These are phyloP conservation scores for Philopotamus ludificatus DNA, from an alignment of 1,140 invertebrate species.

Conservation along the genomic window DNA sequence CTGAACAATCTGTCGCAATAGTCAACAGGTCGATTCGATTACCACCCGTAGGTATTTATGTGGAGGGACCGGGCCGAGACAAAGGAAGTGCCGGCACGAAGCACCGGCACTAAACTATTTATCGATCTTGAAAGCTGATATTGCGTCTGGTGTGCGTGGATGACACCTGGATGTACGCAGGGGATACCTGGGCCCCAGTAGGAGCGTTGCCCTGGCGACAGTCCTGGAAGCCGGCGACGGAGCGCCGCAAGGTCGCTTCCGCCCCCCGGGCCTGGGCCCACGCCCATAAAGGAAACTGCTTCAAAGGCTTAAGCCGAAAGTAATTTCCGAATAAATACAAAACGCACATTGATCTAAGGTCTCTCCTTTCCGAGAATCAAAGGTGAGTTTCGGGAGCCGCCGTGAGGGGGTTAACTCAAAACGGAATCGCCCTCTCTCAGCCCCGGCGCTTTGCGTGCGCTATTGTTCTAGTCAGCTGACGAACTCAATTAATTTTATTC, in stretches of 20 bases:
- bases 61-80: too few relatives aligned
- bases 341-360: constrained; percentile 35
- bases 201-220: constrained; percentile 39
- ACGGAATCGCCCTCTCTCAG: background rate
- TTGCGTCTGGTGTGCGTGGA: constrained; percentile 20
- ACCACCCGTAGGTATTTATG: too few relatives aligned
- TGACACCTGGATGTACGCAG: constrained; percentile 27
- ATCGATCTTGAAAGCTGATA: constrained; percentile 14
- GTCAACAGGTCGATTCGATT: too few relatives aligned
- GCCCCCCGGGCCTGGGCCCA: constrained; percentile 9
- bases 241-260: constrained; percentile 11
- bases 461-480: too few relatives aligned
- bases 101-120: constrained; percentile 1
- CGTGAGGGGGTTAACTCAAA: constrained; percentile 3
- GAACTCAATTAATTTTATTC: too few relatives aligned
- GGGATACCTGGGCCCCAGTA: constrained; percentile 22
- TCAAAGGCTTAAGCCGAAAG: constrained; percentile 41
- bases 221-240: constrained; percentile 37
- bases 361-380: constrained; percentile 24
- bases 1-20: too few relatives aligned
- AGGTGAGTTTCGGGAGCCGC: constrained; percentile 20
- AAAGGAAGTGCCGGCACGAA: too few relatives aligned
- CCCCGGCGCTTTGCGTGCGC: too few relatives aligned
- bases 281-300: constrained; percentile 35
- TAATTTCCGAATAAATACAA: constrained; percentile 43